A percentile compares a stretch with the other conserved stretches of the same genome.
Evolutionary conservation across 2,113 vertebrate species (phyloP).

Genomic region (Lepus europaeus): DNA sequence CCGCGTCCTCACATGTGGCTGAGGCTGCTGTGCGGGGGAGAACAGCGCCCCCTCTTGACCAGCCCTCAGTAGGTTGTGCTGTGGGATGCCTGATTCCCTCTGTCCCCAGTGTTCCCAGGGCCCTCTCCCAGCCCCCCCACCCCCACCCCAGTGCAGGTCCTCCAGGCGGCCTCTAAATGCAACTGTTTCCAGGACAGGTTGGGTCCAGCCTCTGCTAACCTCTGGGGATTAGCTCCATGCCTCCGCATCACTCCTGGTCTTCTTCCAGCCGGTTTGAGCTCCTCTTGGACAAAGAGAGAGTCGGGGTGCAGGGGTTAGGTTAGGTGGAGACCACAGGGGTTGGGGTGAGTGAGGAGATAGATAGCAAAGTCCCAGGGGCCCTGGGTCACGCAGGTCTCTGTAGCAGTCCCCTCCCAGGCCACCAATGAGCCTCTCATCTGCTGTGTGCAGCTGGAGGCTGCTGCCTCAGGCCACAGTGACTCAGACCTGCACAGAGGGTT

Average conservation of each 20-base stretch:
- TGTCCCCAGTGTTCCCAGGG: no score
- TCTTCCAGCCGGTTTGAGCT: neutral
- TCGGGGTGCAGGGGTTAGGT: rapidly evolving
- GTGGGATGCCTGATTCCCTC: no score
- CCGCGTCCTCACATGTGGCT: rapidly evolving
- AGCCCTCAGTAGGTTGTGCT: no score
- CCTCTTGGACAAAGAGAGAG: neutral
- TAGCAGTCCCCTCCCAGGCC: rapidly evolving
- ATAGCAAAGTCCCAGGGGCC: no score
- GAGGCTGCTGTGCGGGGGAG: neutral
- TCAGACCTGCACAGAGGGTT: neutral
- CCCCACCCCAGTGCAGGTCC: neutral
- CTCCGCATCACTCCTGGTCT: rapidly evolving
- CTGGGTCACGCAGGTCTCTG: no score
- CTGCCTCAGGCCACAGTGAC: neutral
- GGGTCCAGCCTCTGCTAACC: neutral
- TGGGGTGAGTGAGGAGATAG: neutral
- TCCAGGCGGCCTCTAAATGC: neutral
- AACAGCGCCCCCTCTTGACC: rapidly evolving
- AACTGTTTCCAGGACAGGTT: neutral
- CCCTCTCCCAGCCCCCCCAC: neutral
- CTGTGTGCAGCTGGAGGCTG: no score
- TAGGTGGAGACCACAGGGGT: neutral
- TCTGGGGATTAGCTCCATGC: rapidly evolving
- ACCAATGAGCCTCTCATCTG: no score